Percentiles rank a stretch among this genome's conserved stretches.
phyloP scores from a whole-genome alignment of 2,113 vertebrate species.

The Epinephelus moara region DNA sequence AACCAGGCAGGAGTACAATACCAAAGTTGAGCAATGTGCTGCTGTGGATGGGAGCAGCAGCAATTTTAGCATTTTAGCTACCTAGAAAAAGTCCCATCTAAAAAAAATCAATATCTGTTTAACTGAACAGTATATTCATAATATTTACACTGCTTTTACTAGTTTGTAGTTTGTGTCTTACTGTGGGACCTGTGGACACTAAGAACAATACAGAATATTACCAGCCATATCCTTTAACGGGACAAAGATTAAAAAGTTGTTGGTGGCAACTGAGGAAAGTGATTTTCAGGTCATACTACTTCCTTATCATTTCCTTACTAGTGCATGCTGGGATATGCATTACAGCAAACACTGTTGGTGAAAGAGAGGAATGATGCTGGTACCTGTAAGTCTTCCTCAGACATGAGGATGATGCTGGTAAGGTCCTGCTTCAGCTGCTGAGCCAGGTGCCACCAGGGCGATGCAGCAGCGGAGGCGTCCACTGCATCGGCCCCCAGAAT shows the following conservation, averaged over 20 bases:
- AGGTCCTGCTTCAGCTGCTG: constrained; percentile 89
- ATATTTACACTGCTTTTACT: too few relatives aligned
- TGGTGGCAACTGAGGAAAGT: background rate
- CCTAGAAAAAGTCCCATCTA: too few relatives aligned
- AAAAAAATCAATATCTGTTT: too few relatives aligned
- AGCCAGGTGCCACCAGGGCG: constrained; percentile 88
- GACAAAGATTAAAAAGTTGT: background rate
- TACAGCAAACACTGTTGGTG: background rate
- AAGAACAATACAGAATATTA: background rate
- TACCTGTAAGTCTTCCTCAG: constrained; percentile 93
- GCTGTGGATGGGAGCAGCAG: too few relatives aligned
- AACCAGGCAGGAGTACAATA: too few relatives aligned
- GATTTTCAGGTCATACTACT: background rate
- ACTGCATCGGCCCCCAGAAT: constrained; percentile 78
- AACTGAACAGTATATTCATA: too few relatives aligned
- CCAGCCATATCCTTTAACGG: background rate
- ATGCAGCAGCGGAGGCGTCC: constrained; percentile 61
- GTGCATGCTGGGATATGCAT: background rate
- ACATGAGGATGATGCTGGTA: constrained; percentile 91
- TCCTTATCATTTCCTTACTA: background rate
- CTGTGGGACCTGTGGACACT: background rate
- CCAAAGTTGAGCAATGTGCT: too few relatives aligned
- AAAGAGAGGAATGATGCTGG: background rate
- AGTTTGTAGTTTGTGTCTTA: background rate
- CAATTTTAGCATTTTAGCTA: background rate